Percentiles rank a stretch among this genome's conserved stretches.
phyloP scores from a whole-genome alignment of 2,888 invertebrate genomes.

The Limenitis arthemis region DNA sequence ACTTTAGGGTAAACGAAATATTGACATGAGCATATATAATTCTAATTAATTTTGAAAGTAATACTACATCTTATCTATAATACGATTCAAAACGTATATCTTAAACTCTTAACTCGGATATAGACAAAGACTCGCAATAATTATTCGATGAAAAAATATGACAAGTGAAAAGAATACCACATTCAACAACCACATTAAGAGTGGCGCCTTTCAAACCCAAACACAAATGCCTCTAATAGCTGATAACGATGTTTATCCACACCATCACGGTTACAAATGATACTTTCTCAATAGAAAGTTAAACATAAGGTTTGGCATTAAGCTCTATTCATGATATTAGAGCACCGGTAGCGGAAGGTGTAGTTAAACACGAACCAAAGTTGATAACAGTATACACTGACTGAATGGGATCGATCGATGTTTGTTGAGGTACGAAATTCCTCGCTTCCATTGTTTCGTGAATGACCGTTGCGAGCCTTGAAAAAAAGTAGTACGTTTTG shows the following conservation, averaged over 20 bases:
- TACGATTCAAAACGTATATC: too few relatives aligned
- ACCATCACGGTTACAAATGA: conserved; percentile 47
- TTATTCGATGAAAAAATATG: neutral
- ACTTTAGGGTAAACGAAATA: too few relatives aligned
- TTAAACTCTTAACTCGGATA: neutral
- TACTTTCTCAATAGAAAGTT: conserved; percentile 66
- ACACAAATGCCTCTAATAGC: conserved; percentile 49
- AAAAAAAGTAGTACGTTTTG: conserved; percentile 19
- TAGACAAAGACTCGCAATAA: neutral
- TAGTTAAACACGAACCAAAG: conserved; percentile 52
- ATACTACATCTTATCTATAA: too few relatives aligned
- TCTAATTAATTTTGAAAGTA: too few relatives aligned
- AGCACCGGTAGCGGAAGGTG: conserved; percentile 53
- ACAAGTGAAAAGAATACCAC: conserved; percentile 5
- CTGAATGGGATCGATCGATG: conserved; percentile 44
- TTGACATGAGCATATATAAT: too few relatives aligned
- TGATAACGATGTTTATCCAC: conserved; percentile 45
- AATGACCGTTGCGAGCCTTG: conserved; percentile 2
- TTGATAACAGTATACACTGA: conserved; percentile 32
- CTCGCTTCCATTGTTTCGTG: conserved; percentile 47
- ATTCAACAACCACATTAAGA: conserved; percentile 9
- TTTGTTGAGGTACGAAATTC: conserved; percentile 53
- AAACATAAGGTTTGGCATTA: conserved; percentile 51
- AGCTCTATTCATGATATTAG: conserved; percentile 57
- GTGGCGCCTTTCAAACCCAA: conserved; percentile 16